Evolutionary conservation across 2,888 invertebrate species (phyloP), one percentile per base, ranked within the genome.

Genomic region (Hylaea fasciaria): DNA sequence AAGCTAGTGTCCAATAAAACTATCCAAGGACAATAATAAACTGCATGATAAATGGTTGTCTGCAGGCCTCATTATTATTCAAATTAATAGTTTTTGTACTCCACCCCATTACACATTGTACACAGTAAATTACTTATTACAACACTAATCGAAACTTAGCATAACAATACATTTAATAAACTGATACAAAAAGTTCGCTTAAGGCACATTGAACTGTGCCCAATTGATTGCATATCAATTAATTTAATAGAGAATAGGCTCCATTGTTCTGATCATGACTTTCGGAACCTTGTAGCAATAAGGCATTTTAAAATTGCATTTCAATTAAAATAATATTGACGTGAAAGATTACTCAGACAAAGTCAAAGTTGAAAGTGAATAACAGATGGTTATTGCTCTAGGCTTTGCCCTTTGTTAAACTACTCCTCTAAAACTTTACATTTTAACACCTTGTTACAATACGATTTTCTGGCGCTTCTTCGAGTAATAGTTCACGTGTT

Each of bases 211-310:
- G 45, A 51, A 45, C 45, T 57, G 49, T 48, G 22, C 12, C 16
- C 37, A 51, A 45, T 40, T 51, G 57, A 57, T 57, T 50, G 50
- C 50, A 32, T 45, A 46, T 51, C 50, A 45, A 51, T 57, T 51
- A 46, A 50, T 57, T 50, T 50, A 22, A 14, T 55, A 17, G 32
- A 55, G 13, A 22, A 54, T 54, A 46, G 28, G 39, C 39, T 14
- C 11, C 2, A 45, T 53, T 46, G 40, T 46, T 53, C 11, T 46
- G 46, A n/a, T 17, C 39, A 29, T 29, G 14, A 1, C 13, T 14
- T 13, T 28, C 41, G 43, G 8, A 52, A 44, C 32, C 43, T 43
- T 32, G 51, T 50, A 11, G 40, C 49, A 50, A 32, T 50, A 28
- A 5, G 29, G 32, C 32, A 32, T 9, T 32, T 37, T n/a, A 32